phyloP scores from a whole-genome alignment of 1,140 invertebrate genomes.

The Sinonovacula constricta region DNA sequence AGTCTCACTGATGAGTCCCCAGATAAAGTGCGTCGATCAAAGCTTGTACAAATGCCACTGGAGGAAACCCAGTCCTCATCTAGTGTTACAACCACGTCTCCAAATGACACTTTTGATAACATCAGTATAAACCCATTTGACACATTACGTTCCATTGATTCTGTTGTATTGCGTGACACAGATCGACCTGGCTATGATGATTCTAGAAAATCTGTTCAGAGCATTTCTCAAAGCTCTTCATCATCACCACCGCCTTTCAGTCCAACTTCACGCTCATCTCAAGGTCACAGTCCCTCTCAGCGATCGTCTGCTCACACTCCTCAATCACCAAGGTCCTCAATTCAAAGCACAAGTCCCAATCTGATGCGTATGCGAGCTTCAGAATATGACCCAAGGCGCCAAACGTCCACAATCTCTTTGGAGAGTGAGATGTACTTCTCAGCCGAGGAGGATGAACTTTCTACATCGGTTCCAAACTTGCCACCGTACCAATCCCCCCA shows the following conservation, averaged over 20 bases:
- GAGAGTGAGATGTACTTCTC: constrained; percentile 72
- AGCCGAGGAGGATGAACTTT: constrained; percentile 64
- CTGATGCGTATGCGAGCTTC: background rate
- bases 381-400: constrained; percentile 4
- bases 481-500: constrained; percentile 8
- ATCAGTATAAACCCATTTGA: constrained; percentile 48
- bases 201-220: background rate
- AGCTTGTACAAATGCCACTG: constrained; percentile 17
- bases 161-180: constrained; percentile 25
- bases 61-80: constrained; percentile 37
- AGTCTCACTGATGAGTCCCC: background rate
- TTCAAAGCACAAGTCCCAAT: constrained; percentile 41
- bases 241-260: constrained; percentile 50
- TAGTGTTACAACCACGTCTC: constrained; percentile 1
- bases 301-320: constrained; percentile 58
- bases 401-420: constrained; percentile 60
- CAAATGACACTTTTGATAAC: constrained; percentile 16
- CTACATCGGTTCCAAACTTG: constrained; percentile 44
- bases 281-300: constrained; percentile 46
- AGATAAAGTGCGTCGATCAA: background rate
- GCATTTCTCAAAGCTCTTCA: constrained; percentile 43
- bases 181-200: constrained; percentile 16
- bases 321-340: constrained; percentile 45
- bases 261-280: constrained; percentile 28
- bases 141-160: constrained; percentile 39